Evolutionary conservation across 2,797 vertebrate species (phyloP).

Genomic region (Sylvia borin): DNA sequence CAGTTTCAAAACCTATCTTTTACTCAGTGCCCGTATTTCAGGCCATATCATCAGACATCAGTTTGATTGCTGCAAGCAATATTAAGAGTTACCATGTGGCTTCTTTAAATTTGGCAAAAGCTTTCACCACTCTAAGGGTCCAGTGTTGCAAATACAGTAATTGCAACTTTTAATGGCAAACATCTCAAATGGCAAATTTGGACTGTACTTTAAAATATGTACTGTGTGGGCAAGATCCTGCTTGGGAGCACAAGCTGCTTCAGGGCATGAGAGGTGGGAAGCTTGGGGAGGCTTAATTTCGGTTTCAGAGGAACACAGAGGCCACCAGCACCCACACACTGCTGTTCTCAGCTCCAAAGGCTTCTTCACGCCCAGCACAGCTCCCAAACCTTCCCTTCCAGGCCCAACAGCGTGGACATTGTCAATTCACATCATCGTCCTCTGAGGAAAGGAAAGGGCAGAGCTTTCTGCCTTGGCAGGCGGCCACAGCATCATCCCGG

Average conservation of each 20-base stretch:
- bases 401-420: fast-evolving
- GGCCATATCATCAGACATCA: background rate
- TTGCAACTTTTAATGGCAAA: background rate
- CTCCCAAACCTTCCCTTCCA: background rate
- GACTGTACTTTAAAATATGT: background rate
- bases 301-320: background rate
- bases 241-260: background rate
- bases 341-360: background rate
- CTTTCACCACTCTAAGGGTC: background rate
- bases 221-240: background rate
- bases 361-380: background rate
- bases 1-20: background rate
- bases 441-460: fast-evolving
- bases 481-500: background rate
- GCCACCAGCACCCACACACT: background rate
- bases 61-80: background rate
- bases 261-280: background rate
- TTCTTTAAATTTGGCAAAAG: background rate
- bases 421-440: fast-evolving
- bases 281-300: background rate
- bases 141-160: background rate
- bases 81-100: background rate
- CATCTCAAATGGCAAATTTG: background rate
- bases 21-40: background rate
- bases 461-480: background rate